Conservation (phyloP, 2,797 vertebrate species). For the Anabacerthia variegaticeps region DNA sequence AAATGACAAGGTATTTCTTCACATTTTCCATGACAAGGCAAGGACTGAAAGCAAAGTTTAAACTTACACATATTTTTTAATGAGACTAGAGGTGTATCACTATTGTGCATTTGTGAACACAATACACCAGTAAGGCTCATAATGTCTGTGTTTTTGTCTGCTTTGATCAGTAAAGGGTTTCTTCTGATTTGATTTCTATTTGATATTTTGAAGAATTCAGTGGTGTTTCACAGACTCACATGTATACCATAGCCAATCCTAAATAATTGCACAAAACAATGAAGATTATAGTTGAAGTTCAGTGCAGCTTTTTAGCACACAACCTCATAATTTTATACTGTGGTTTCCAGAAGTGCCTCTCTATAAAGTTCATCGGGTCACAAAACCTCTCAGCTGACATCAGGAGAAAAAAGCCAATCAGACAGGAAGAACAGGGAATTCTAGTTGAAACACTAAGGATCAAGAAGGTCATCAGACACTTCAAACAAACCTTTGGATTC, state of each 20-base stretch:
- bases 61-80: not conserved
- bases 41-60: not conserved
- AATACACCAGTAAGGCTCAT: not conserved
- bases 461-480: not conserved
- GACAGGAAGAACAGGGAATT: not conserved
- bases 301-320: not conserved
- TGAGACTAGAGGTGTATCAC: not conserved
- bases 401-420: not conserved
- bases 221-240: not conserved
- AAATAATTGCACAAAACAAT: not conserved
- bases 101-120: not conserved
- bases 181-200: not conserved
- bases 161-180: not conserved
- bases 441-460: not conserved
- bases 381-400: not conserved
- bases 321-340: not conserved
- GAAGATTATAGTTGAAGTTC: not conserved
- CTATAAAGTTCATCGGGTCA: not conserved
- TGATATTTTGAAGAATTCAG: not conserved
- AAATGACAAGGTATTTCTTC: not conserved
- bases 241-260: not conserved
- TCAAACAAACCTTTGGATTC: not conserved
- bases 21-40: not conserved
- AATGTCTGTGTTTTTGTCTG: not conserved
- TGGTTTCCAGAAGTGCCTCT: not conserved